phyloP scores from a whole-genome alignment of 2,797 vertebrate genomes.

The Garrulus glandarius region DNA sequence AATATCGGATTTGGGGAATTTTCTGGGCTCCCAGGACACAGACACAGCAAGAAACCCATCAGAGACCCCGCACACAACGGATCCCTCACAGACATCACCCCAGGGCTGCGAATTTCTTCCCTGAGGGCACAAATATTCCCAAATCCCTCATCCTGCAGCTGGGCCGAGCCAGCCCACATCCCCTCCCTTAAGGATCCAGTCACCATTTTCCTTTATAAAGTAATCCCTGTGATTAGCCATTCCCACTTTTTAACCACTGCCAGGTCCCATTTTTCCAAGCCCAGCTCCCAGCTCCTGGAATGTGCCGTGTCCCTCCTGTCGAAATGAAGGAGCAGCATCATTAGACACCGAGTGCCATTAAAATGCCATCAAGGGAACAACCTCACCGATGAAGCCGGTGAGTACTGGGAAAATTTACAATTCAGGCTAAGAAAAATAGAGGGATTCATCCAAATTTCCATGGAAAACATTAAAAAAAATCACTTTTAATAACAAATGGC shows the following conservation, averaged over 20 bases:
- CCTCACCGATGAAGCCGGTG: not conserved
- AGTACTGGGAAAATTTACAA: not conserved
- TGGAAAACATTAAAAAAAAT: not conserved
- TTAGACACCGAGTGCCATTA: not conserved
- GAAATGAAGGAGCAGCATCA: not conserved
- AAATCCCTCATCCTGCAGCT: not conserved
- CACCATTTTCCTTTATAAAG: not conserved
- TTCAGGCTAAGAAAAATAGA: not conserved
- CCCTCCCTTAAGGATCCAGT: not conserved
- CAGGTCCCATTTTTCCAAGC: not conserved
- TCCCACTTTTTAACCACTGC: not conserved
- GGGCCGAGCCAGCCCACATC: not conserved
- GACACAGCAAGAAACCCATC: not conserved
- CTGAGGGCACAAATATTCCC: not conserved
- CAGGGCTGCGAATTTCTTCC: not conserved
- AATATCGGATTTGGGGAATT: not conserved
- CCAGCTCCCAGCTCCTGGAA: not conserved
- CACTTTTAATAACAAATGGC: rapidly evolving
- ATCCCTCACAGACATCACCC: rapidly evolving
- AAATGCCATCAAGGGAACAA: not conserved
- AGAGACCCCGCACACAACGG: not conserved
- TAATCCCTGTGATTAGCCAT: not conserved
- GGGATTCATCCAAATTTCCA: not conserved
- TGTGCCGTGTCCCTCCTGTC: not conserved
- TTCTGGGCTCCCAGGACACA: not conserved